Evolutionary conservation across 2,888 invertebrate species (phyloP), one percentile per base, ranked within the genome.

Genomic region (Melipona beecheii): DNA sequence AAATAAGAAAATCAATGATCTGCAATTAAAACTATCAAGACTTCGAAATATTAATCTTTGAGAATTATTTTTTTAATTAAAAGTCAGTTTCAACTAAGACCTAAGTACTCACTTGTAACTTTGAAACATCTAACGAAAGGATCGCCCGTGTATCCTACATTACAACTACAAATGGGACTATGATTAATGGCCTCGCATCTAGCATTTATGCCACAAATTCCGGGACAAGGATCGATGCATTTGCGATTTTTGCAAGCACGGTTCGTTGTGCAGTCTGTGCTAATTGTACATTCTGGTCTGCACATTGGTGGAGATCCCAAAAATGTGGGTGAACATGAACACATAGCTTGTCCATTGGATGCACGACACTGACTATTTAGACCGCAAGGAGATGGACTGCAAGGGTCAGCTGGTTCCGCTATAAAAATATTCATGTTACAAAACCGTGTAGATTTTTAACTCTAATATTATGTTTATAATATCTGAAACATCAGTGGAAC

Each of bases 351-450:
- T 36, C 95, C 95, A 81, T 96, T 96, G n/a, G 95, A 92, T 85
- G 95, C 95, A 62, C 95, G 95, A 90, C 97, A 97, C 91, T 96
- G 97, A 87, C 98, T 97, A 94, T 98, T 97, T 86, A 97, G 97
- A 90, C 98, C 98, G 92, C 96, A 96, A 4, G 96, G 96, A 36
- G 95, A 95, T 66, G 96, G 96, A 83, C 95, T 95, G 91, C 97
- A 97, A 70, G 95, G 96, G 90, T 97, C 95, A 68, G 95, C 91
- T 80, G 90, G 89, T 76, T 54, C 77, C 49, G 86, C 86, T 86
- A 50, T 5, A 83, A 82, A 15, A 56, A 82, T 15, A 4, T 72
- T 52, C 27, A 9, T 2, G 9, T 62, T 52, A 58, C 11, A 43
- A 17, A 24, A 24, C 4, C 4, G 17, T 19, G 9, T 24, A 36